Percentiles rank a stretch among this genome's conserved stretches.
These are phyloP conservation scores for Chiloscyllium plagiosum DNA, from an alignment of 2,113 vertebrate species.

Conservation along the genomic window DNA sequence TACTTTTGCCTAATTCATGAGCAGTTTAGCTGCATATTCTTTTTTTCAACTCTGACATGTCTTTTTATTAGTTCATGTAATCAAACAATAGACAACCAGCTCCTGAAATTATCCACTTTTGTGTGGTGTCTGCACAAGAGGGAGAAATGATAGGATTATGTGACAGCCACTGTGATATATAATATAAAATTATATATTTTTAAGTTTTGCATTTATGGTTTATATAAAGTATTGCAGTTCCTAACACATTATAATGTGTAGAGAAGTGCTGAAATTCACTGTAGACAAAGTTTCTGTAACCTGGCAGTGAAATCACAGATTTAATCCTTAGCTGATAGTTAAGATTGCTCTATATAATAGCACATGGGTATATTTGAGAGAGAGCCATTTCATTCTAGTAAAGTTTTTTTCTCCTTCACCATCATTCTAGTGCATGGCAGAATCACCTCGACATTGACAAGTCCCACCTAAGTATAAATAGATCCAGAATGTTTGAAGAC, in stretches of 20 bases:
- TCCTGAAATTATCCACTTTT: conserved; percentile 15
- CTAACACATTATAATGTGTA: background rate
- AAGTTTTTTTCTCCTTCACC: background rate
- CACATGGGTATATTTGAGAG: background rate
- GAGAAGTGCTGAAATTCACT: background rate
- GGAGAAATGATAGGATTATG: background rate
- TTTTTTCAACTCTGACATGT: background rate
- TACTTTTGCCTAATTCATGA: background rate
- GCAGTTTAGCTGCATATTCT: background rate
- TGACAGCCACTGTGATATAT: conserved; percentile 23
- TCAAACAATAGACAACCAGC: background rate
- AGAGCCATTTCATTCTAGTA: background rate
- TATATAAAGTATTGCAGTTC: background rate
- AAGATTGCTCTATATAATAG: background rate
- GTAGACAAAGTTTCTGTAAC: background rate
- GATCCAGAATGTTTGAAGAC: background rate
- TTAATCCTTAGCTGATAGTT: background rate
- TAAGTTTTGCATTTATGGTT: background rate
- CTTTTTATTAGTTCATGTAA: background rate
- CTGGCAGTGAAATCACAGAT: background rate
- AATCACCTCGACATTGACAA: background rate
- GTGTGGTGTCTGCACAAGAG: background rate
- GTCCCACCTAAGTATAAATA: background rate
- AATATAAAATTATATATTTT: conserved; percentile 26
- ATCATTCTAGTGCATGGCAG: conserved; percentile 1